These are phyloP conservation scores for Xenopus petersii DNA, from an alignment of 2,797 vertebrate species.

Conservation along the genomic window DNA sequence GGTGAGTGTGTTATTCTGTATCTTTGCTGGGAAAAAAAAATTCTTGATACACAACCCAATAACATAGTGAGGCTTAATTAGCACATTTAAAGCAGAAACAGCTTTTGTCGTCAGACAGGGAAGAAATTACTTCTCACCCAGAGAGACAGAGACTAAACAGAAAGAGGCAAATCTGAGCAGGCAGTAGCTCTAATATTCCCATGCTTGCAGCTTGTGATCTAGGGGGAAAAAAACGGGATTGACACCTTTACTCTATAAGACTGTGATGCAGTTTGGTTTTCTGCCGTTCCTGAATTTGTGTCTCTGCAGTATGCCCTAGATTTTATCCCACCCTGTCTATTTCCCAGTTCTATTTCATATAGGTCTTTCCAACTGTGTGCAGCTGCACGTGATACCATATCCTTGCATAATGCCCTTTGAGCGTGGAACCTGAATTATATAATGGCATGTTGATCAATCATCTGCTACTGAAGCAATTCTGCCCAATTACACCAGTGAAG, in stretches of 20 bases:
- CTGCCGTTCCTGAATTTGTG: no score
- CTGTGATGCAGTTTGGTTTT: no score
- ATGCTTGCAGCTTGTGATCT: neutral
- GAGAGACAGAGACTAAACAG: neutral
- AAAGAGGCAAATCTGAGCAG: neutral
- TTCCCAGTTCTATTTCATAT: constrained; percentile 1
- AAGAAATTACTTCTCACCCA: neutral
- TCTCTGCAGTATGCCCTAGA: neutral
- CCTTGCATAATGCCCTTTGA: neutral
- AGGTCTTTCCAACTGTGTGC: neutral
- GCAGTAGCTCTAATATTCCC: neutral
- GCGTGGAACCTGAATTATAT: neutral
- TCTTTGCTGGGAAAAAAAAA: constrained; percentile 3
- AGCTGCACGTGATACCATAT: neutral
- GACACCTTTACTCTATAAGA: neutral
- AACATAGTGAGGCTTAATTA: constrained; percentile 31
- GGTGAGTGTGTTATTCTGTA: constrained; percentile 16
- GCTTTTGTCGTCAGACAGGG: neutral
- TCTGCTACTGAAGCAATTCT: no score
- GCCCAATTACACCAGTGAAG: no score
- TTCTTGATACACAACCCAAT: neutral
- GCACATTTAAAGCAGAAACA: constrained; percentile 20
- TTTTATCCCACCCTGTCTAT: neutral
- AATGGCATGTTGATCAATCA: no score
- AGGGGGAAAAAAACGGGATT: neutral